Percentiles rank a stretch among this genome's conserved stretches.
phyloP scores from a whole-genome alignment of 2,797 vertebrate species.

The Eulemur coronatus region DNA sequence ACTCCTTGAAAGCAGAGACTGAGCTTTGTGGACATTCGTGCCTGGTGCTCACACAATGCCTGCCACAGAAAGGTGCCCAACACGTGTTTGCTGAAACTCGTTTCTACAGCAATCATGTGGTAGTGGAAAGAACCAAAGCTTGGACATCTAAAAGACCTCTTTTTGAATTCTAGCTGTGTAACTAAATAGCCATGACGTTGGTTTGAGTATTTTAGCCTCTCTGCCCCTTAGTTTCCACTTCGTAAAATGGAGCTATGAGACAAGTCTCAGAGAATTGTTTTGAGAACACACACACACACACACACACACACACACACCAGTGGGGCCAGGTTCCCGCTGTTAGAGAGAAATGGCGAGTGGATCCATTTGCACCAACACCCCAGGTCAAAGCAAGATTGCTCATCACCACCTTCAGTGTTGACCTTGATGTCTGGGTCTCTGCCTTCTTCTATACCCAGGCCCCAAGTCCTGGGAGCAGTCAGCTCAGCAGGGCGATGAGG shows the following conservation, averaged over 20 bases:
- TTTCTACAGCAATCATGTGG: not conserved
- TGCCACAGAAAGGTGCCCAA: not conserved
- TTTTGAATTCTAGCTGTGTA: not conserved
- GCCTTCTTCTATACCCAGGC: not conserved
- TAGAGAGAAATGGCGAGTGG: not conserved
- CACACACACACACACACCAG: not conserved
- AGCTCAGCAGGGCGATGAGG: not conserved
- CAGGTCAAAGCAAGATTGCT: not conserved
- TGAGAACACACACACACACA: not conserved
- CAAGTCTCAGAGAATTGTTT: not conserved
- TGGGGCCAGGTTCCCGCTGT: not conserved
- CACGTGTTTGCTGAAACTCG: too few species aligned
- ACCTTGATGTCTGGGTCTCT: not conserved
- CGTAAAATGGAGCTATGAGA: not conserved
- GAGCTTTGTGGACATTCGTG: not conserved
- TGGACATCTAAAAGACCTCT: not conserved
- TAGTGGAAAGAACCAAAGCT: not conserved
- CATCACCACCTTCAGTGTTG: not conserved
- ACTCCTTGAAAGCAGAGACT: rapidly evolving
- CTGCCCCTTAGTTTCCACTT: not conserved
- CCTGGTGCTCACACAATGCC: not conserved
- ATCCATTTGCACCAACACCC: not conserved
- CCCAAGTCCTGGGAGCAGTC: not conserved
- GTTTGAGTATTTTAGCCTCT: not conserved
- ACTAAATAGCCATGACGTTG: not conserved